phyloP scores from a whole-genome alignment of 1,140 invertebrate genomes.

The Asbolus verrucosus region DNA sequence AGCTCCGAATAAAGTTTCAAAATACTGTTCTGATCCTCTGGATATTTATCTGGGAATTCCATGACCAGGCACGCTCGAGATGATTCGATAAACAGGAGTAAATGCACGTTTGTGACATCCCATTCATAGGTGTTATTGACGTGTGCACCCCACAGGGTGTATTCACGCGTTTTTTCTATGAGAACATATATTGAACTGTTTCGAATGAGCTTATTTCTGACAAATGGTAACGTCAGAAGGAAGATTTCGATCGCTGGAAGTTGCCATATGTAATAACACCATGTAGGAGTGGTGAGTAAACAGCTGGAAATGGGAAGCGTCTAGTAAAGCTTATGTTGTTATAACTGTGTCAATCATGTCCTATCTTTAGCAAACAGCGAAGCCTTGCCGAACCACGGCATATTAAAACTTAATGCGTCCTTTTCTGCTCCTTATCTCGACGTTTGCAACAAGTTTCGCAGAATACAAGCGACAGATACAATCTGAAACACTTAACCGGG shows the following conservation, averaged over 20 bases:
- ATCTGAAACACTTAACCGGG: conserved; percentile 36
- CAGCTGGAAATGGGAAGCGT: conserved; percentile 7
- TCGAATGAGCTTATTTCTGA: too few species aligned
- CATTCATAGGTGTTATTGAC: too few species aligned
- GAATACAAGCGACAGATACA: conserved; percentile 28
- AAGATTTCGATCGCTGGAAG: neutral
- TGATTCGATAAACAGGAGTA: too few species aligned
- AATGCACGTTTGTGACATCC: too few species aligned
- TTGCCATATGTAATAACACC: neutral
- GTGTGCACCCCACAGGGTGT: too few species aligned
- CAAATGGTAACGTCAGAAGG: too few species aligned
- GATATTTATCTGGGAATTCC: too few species aligned
- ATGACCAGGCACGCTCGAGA: too few species aligned
- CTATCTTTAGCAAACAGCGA: conserved; percentile 33
- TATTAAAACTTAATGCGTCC: conserved; percentile 34
- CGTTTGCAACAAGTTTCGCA: conserved; percentile 30
- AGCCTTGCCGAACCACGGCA: conserved; percentile 10
- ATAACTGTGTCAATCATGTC: conserved; percentile 36
- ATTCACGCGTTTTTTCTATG: too few species aligned
- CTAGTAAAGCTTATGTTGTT: conserved; percentile 31
- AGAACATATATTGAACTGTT: too few species aligned
- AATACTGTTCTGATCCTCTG: too few species aligned
- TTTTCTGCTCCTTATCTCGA: conserved; percentile 36
- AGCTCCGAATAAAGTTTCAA: too few species aligned
- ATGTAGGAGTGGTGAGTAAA: conserved; percentile 13